A percentile compares a stretch with the other conserved stretches of the same genome.
These are phyloP conservation scores for Probosciger aterrimus DNA, from an alignment of 2,113 vertebrate genomes.

Conservation along the genomic window DNA sequence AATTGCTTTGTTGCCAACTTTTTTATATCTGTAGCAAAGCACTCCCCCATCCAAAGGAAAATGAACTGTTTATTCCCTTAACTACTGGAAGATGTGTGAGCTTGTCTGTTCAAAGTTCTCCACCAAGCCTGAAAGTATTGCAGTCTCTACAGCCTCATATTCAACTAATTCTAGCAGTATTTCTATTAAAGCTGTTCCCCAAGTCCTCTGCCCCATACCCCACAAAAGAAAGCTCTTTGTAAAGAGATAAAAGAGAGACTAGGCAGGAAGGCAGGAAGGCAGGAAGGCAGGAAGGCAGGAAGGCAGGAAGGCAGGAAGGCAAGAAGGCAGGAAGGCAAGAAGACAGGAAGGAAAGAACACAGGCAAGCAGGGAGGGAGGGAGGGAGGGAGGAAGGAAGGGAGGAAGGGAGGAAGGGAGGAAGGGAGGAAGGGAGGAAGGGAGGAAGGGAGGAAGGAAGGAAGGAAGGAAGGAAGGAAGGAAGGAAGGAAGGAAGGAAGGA, in stretches of 20 bases:
- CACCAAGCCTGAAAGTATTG: not conserved
- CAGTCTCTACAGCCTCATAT: not conserved
- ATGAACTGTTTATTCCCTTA: not conserved
- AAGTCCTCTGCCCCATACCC: not conserved
- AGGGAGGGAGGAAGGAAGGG: rapidly evolving
- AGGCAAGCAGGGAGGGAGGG: rapidly evolving
- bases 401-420: too few relatives aligned
- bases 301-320: too few relatives aligned
- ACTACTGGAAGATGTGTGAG: not conserved
- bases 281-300: not conserved
- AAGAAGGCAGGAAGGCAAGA: too few relatives aligned
- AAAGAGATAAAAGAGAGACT: not conserved
- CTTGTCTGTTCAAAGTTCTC: not conserved
- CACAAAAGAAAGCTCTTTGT: not conserved
- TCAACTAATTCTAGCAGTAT: not conserved
- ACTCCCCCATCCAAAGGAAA: not conserved
- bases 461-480: too few relatives aligned
- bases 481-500: rapidly evolving
- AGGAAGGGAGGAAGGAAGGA: rapidly evolving
- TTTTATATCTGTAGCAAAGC: not conserved
- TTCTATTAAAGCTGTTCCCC: not conserved
- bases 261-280: too few relatives aligned
- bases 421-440: rapidly evolving
- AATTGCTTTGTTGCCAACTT: not conserved
- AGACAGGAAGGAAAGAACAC: rapidly evolving